These are phyloP conservation scores for Mallotus villosus DNA, from an alignment of 2,797 vertebrate genomes.

Conservation along the genomic window DNA sequence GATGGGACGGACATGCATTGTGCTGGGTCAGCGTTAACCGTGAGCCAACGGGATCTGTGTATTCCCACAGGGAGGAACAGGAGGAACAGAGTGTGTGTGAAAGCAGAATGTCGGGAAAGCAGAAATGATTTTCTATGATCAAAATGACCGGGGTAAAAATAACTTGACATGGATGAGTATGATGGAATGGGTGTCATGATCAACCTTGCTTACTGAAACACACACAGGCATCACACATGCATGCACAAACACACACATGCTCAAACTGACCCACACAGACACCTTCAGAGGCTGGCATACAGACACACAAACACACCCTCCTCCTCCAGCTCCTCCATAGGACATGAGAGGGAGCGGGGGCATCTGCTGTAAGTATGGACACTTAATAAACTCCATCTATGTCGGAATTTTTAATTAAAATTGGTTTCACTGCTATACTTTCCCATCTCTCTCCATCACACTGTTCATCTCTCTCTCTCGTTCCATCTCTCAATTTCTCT, in stretches of 20 bases:
- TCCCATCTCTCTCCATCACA: background rate
- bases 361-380: background rate
- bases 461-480: background rate
- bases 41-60: slow-evolving; percentile 4
- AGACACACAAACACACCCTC: slow-evolving; percentile 6
- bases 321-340: slow-evolving; percentile 2
- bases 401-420: background rate
- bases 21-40: slow-evolving; percentile 10
- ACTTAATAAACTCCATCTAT: slow-evolving; percentile 1
- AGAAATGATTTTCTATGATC: slow-evolving; percentile 32
- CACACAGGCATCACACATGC: slow-evolving; percentile 11
- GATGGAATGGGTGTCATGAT: slow-evolving; percentile 11
- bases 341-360: background rate
- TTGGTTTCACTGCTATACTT: background rate
- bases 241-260: slow-evolving; percentile 14
- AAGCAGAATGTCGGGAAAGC: slow-evolving; percentile 22
- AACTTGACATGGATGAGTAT: slow-evolving; percentile 32
- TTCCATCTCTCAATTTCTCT: background rate
- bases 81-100: slow-evolving; percentile 59
- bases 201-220: background rate
- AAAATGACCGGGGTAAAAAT: slow-evolving; percentile 48
- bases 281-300: background rate
- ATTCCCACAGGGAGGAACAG: slow-evolving; percentile 8
- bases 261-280: slow-evolving; percentile 16
- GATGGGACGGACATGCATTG: background rate